These are phyloP conservation scores for Toxonevra muliebris DNA, from an alignment of 2,888 invertebrate genomes.

Conservation along the genomic window DNA sequence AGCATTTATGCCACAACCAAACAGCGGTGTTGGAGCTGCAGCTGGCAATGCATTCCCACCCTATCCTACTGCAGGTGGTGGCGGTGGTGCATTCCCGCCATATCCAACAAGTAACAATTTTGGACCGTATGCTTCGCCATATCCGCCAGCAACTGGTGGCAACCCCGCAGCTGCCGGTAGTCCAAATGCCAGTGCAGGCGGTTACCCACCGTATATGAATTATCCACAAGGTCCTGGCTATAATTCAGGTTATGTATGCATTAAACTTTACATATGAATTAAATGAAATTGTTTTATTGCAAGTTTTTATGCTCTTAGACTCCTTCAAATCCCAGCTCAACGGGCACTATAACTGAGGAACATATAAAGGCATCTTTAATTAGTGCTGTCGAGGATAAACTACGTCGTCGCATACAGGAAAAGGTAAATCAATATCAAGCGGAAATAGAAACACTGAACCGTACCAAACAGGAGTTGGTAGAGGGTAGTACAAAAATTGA, in stretches of 20 bases:
- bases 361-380: slow-evolving; percentile 93
- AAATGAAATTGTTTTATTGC: slow-evolving; percentile 6
- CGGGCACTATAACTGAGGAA: slow-evolving; percentile 92
- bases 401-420: slow-evolving; percentile 86
- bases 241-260: slow-evolving; percentile 56
- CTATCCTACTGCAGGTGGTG: slow-evolving; percentile 66
- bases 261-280: background rate
- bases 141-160: slow-evolving; percentile 63
- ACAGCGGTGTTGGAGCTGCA: slow-evolving; percentile 38
- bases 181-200: slow-evolving; percentile 52
- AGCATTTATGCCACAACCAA: slow-evolving; percentile 66
- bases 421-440: slow-evolving; percentile 91
- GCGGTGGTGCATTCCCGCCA: slow-evolving; percentile 65
- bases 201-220: slow-evolving; percentile 68
- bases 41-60: slow-evolving; percentile 60
- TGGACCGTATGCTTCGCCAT: slow-evolving; percentile 63
- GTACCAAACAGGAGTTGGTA: slow-evolving; percentile 86
- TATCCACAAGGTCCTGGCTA: slow-evolving; percentile 59
- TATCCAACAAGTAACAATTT: slow-evolving; percentile 62
- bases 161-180: slow-evolving; percentile 27
- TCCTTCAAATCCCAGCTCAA: slow-evolving; percentile 66
- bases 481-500: slow-evolving; percentile 86
- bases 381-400: slow-evolving; percentile 95
- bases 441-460: slow-evolving; percentile 86
- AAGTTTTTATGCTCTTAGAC: slow-evolving; percentile 46